Conservation (phyloP, 2,113 vertebrate genomes). For the Corythaixoides concolor region DNA sequence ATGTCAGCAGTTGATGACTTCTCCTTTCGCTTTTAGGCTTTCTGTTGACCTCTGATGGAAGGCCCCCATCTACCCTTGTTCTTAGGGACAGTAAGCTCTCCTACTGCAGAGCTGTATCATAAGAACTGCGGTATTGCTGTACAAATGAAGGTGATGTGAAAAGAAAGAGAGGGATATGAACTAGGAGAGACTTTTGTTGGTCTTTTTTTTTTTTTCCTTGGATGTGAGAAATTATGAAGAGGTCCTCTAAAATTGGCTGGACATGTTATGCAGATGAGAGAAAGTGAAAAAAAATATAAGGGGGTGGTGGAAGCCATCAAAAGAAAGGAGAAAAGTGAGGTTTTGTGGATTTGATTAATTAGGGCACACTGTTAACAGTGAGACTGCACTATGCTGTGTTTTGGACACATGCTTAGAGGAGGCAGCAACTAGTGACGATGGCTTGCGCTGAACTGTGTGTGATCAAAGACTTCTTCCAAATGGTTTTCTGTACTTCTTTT, state of each 20-base stretch:
- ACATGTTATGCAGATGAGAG: accelerated
- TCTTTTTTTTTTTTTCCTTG: not conserved
- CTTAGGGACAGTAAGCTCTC: not conserved
- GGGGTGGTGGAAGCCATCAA: not conserved
- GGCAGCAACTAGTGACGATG: not conserved
- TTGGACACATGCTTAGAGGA: not conserved
- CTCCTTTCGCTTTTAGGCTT: not conserved
- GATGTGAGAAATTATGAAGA: not conserved
- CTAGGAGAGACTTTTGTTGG: not conserved
- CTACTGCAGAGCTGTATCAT: accelerated
- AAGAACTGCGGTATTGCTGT: not conserved
- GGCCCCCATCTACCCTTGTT: not conserved
- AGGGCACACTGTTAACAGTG: accelerated
- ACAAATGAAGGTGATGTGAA: not conserved
- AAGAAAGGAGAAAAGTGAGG: not conserved
- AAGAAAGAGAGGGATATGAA: not conserved
- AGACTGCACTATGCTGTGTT: not conserved
- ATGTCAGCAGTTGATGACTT: not conserved
- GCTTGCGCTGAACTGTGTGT: not conserved
- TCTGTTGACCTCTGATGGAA: not conserved
- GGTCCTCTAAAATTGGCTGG: not conserved
- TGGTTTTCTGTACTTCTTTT: not conserved
- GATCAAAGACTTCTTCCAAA: not conserved
- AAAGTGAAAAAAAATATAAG: not conserved
- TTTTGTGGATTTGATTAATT: not conserved